Percentiles rank a stretch among this genome's conserved stretches.
These are phyloP conservation scores for Sapajus apella DNA, from an alignment of 2,113 vertebrate genomes.

Conservation along the genomic window DNA sequence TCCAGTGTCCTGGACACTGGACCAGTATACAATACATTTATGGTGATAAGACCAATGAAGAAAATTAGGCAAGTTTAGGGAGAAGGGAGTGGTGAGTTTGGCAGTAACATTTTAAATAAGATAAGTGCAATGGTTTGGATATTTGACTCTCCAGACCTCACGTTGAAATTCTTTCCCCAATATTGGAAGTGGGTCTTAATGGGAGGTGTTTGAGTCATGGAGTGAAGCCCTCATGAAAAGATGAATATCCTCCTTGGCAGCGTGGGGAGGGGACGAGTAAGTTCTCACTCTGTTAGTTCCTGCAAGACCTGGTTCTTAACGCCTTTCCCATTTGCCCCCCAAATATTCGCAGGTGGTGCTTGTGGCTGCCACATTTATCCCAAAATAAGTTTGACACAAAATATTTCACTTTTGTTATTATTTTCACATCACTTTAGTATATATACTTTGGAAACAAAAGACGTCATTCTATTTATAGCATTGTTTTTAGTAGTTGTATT, in stretches of 20 bases:
- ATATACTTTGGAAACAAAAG: too few species aligned
- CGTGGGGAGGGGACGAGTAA: background rate
- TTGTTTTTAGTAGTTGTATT: too few species aligned
- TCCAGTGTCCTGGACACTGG: background rate
- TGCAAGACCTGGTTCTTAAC: background rate
- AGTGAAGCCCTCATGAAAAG: background rate
- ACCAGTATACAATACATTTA: background rate
- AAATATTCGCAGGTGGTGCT: too few species aligned
- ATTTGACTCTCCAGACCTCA: background rate
- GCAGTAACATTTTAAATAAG: background rate
- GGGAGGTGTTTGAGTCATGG: background rate
- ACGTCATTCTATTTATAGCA: too few species aligned
- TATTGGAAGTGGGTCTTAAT: background rate
- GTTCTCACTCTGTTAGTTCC: background rate
- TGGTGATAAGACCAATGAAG: background rate
- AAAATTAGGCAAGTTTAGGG: background rate
- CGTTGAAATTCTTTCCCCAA: background rate
- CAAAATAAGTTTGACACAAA: too few species aligned
- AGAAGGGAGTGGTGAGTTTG: background rate
- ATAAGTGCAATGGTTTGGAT: background rate
- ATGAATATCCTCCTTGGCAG: background rate
- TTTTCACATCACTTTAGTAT: too few species aligned
- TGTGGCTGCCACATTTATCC: too few species aligned
- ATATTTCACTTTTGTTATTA: too few species aligned
- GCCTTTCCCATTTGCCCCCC: too few species aligned